These are phyloP conservation scores for Micrastur ruficollis DNA, from an alignment of 2,797 vertebrate species.

Conservation along the genomic window DNA sequence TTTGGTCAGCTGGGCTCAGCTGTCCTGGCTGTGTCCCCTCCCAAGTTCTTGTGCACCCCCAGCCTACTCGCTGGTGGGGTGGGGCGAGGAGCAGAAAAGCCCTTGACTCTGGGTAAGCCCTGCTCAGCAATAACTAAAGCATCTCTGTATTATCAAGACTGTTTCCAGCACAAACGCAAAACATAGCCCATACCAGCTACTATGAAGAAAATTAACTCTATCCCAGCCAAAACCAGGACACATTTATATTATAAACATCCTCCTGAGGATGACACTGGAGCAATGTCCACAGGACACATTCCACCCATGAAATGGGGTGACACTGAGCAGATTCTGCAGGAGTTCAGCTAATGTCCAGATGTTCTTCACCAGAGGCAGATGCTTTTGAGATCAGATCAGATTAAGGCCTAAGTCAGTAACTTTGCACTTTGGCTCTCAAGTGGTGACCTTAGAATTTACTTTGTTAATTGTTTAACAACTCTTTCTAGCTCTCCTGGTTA, in stretches of 20 bases:
- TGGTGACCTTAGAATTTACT: neutral
- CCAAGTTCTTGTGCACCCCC: neutral
- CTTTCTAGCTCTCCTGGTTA: neutral
- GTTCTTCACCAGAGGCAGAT: neutral
- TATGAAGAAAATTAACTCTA: too few species aligned
- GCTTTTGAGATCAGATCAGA: neutral
- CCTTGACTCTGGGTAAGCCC: too few species aligned
- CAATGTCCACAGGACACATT: fast-evolving
- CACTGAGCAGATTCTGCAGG: neutral
- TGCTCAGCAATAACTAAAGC: too few species aligned
- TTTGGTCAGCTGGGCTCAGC: too few species aligned
- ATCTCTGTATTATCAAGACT: too few species aligned
- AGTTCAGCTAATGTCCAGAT: neutral
- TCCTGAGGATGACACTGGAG: neutral
- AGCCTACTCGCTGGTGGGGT: neutral
- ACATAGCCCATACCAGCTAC: too few species aligned
- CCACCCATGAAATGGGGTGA: neutral
- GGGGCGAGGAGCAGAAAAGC: neutral
- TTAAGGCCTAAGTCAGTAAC: neutral
- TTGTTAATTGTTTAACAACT: neutral
- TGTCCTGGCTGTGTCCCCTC: neutral
- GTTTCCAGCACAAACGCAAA: too few species aligned
- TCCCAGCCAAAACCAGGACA: too few species aligned
- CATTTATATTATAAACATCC: neutral
- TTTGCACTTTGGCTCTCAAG: neutral